phyloP scores from a whole-genome alignment of 1,140 invertebrate genomes.

The Leptopilina boulardi region DNA sequence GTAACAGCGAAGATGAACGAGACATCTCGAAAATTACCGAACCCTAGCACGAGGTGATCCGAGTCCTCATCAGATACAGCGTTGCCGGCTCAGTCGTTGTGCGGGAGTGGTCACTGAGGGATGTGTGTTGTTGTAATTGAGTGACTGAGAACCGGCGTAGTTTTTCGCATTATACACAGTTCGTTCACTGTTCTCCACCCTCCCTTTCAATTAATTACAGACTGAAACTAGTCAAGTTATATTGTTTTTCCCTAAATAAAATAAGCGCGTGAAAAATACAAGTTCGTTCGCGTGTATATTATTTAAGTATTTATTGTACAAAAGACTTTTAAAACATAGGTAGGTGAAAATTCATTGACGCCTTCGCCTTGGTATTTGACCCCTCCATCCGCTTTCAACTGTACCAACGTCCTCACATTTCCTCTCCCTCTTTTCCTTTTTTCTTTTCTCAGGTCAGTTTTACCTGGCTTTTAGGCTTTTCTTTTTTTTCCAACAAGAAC shows the following conservation, averaged over 20 bases:
- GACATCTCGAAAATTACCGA: conserved; percentile 46
- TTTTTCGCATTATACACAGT: conserved; percentile 21
- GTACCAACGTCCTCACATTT: neutral
- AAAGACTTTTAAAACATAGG: conserved; percentile 69
- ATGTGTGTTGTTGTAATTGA: conserved; percentile 69
- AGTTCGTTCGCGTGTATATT: conserved; percentile 53
- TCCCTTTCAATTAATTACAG: conserved; percentile 31
- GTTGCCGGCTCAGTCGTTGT: conserved; percentile 74
- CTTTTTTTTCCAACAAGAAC: neutral
- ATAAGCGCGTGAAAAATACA: neutral
- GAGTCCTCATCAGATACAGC: conserved; percentile 63
- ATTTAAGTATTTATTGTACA: conserved; percentile 71
- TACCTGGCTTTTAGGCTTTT: neutral
- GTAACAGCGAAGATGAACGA: conserved; percentile 48
- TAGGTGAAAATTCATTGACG: conserved; percentile 52
- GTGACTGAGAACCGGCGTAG: conserved; percentile 56
- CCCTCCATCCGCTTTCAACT: conserved; percentile 11
- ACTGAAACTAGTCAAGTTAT: conserved; percentile 40
- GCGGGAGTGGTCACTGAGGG: conserved; percentile 75
- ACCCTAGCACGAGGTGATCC: conserved; percentile 61
- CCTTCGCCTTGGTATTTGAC: conserved; percentile 8
- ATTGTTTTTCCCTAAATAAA: neutral
- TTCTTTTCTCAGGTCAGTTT: neutral
- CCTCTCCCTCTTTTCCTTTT: too few relatives aligned
- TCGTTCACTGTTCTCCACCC: conserved; percentile 21